phyloP scores from a whole-genome alignment of 2,888 invertebrate species.

The Melipona bicolor region DNA sequence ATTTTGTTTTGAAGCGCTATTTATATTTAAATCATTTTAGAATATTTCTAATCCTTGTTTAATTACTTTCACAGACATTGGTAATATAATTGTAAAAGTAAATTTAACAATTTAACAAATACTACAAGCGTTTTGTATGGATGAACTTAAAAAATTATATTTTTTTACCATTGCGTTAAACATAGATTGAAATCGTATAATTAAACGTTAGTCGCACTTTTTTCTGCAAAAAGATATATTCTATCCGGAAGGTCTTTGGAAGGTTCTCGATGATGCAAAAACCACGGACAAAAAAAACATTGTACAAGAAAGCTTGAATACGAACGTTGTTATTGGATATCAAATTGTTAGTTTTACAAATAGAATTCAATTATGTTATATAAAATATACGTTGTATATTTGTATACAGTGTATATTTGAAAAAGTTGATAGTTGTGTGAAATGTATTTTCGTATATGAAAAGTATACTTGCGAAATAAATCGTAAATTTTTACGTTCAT shows the following conservation, averaged over 20 bases:
- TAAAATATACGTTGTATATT: background rate
- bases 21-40: background rate
- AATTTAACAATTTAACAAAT: constrained; percentile 12
- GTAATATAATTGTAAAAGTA: background rate
- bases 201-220: background rate
- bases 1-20: background rate
- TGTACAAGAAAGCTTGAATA: background rate
- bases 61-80: background rate
- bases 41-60: background rate
- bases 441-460: background rate
- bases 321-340: background rate
- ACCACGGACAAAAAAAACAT: too few relatives aligned
- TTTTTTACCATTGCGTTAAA: constrained; percentile 10
- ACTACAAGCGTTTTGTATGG: background rate
- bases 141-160: background rate
- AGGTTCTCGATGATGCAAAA: constrained; percentile 23
- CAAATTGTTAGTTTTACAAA: background rate
- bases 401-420: background rate
- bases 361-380: constrained; percentile 2
- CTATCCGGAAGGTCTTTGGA: background rate
- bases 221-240: background rate
- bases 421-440: background rate
- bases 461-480: background rate
- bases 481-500: background rate
- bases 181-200: constrained; percentile 5